Evolutionary conservation across 2,888 invertebrate species (phyloP).

Genomic region (Nephrotoma flavescens): DNA sequence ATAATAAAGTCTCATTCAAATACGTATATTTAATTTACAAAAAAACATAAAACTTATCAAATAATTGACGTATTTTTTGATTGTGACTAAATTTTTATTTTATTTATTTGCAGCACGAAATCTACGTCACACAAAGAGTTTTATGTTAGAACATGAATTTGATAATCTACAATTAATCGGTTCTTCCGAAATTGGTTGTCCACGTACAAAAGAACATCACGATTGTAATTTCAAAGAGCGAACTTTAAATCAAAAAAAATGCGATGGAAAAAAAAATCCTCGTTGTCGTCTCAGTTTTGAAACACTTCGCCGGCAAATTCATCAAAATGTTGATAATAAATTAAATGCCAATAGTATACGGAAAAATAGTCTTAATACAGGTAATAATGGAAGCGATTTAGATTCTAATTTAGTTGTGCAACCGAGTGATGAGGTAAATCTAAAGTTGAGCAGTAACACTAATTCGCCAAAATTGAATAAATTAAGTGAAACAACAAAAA

Average conservation of each 20-base stretch:
- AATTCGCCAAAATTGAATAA: background rate
- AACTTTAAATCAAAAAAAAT: background rate
- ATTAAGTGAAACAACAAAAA: slow-evolving; percentile 6
- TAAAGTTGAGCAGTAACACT: background rate
- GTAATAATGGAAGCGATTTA: background rate
- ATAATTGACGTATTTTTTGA: background rate
- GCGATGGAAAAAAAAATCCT: background rate
- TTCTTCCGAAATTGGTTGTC: slow-evolving; percentile 5
- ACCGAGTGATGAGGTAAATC: background rate
- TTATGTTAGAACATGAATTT: slow-evolving; percentile 1
- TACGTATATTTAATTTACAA: background rate
- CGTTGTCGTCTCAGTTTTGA: background rate
- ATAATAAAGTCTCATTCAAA: background rate
- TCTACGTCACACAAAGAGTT: background rate
- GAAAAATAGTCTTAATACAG: background rate
- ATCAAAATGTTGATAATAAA: slow-evolving; percentile 1
- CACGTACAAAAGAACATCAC: background rate
- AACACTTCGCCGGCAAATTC: background rate
- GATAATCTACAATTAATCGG: slow-evolving; percentile 10
- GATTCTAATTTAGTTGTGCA: background rate
- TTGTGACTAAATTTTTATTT: background rate
- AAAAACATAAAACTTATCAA: background rate
- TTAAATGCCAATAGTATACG: background rate
- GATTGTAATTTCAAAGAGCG: background rate
- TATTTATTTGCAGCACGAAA: background rate